Evolutionary conservation across 2,113 vertebrate species (phyloP), one percentile per base, ranked within the genome.

Genomic region (Corythoichthys intestinalis): DNA sequence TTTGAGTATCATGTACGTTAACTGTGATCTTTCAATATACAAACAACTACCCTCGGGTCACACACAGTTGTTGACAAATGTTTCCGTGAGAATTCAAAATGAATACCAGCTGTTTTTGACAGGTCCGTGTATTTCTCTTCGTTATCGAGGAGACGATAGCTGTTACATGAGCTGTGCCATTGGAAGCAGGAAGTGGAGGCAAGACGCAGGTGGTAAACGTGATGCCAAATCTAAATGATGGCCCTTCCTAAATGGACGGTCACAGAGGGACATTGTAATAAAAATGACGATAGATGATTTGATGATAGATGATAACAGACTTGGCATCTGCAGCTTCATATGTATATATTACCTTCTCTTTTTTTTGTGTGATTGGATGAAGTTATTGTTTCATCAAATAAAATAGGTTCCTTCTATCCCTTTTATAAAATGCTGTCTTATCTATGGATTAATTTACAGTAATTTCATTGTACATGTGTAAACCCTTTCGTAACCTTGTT

Each of bases 11-110:
- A 20, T 72, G 59, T 54, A 71, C 75, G 70, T 77, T 83, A 75
- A 68, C 83, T 52, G 57, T 67, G 49, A 57, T 59, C 74, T 68
- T 71, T 75, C 74, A 83, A 80, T 63, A 82, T 69, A 56, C 77
- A 81, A 72, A 85, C 71, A 69, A 3, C 65, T 2, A 20, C 3
- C 20, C 20, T 9, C 10, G 2, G 28, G n/a, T 4, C 53, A 56
- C 34, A 58, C 12, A 84, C 79, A 73, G 69, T 73, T 70, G 66
- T 85, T 79, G 85, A 88, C 66, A 81, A 75, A 82, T 74, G 79
- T 86, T 58, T 58, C 41, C 41, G 34, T 37, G 56, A 13, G 56
- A 37, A 14, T 58, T 14, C 5, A 14, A 58, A 58, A 58, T 1
- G 12, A 37, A 37, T 58, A 14, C 4, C 35, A 58, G 28, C 11